phyloP scores from a whole-genome alignment of 2,113 vertebrate genomes.

The Myrmecobius fasciatus region DNA sequence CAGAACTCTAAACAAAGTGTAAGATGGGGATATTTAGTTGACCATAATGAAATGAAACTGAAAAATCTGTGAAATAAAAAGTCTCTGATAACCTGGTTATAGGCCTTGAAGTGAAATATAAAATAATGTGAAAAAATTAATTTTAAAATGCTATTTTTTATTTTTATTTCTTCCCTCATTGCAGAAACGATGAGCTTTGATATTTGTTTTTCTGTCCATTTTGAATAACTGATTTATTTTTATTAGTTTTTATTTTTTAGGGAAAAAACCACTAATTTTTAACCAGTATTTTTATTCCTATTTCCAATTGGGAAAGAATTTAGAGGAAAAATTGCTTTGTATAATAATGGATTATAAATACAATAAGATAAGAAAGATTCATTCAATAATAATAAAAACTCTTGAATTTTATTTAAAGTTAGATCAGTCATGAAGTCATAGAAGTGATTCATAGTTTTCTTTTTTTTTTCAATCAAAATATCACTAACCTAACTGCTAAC shows the following conservation, averaged over 20 bases:
- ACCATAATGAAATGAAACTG: not conserved
- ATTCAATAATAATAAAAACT: constrained; percentile 48
- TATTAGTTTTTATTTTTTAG: not conserved
- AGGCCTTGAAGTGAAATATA: not conserved
- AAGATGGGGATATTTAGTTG: constrained; percentile 1
- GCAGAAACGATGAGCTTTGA: not conserved
- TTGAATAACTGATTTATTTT: not conserved
- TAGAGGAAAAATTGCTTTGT: constrained; percentile 38
- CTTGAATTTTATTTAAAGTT: constrained; percentile 52
- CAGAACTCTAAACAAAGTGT: not conserved
- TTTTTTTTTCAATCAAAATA: constrained; percentile 52
- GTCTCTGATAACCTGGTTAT: not conserved
- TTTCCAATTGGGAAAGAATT: constrained; percentile 38
- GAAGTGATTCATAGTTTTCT: constrained; percentile 55
- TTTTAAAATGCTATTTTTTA: not conserved
- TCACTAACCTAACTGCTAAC: not conserved
- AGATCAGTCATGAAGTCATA: constrained; percentile 29
- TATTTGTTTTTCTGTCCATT: constrained; percentile 23
- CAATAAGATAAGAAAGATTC: not conserved
- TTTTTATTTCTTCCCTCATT: not conserved
- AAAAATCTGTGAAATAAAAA: not conserved
- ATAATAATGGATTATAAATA: constrained; percentile 58
- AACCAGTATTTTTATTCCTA: not conserved
- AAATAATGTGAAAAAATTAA: constrained; percentile 31
- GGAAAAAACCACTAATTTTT: not conserved